Evolutionary conservation across 2,888 invertebrate species (phyloP).

Genomic region (Cheilosia urbana): DNA sequence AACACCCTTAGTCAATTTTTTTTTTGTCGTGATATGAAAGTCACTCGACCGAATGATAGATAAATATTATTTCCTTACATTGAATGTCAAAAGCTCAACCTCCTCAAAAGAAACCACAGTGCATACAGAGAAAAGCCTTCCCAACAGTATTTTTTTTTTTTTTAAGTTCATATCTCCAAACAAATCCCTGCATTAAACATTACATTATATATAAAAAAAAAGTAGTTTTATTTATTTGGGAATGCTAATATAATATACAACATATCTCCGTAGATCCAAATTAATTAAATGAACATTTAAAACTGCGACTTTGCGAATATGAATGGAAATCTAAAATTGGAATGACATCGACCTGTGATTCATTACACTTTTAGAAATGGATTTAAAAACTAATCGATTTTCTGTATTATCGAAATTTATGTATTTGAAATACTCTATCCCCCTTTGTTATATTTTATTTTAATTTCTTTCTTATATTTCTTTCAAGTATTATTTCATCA

Average conservation of each 20-base stretch:
- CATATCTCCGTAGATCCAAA: slow-evolving; percentile 54
- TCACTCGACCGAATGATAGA: too few relatives aligned
- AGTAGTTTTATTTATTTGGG: slow-evolving; percentile 69
- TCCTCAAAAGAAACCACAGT: too few relatives aligned
- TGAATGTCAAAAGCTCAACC: too few relatives aligned
- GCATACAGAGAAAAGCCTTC: too few relatives aligned
- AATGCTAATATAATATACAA: slow-evolving; percentile 59
- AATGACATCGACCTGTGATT: slow-evolving; percentile 67
- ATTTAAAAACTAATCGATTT: slow-evolving; percentile 83
- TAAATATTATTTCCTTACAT: too few relatives aligned
- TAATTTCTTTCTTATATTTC: slow-evolving; percentile 52
- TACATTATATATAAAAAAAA: slow-evolving; percentile 37
- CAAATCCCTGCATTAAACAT: slow-evolving; percentile 53
- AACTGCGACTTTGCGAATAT: slow-evolving; percentile 57
- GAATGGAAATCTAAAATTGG: slow-evolving; percentile 70
- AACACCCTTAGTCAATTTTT: too few relatives aligned
- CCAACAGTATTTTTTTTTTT: too few relatives aligned
- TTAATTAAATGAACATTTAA: slow-evolving; percentile 40
- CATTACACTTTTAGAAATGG: slow-evolving; percentile 77
- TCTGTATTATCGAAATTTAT: slow-evolving; percentile 75
- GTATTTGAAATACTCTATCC: slow-evolving; percentile 61
- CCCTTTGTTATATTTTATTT: slow-evolving; percentile 61
- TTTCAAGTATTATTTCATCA: slow-evolving; percentile 44
- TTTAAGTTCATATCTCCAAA: slow-evolving; percentile 37
- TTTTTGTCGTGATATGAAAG: too few relatives aligned